A percentile compares a stretch with the other conserved stretches of the same genome.
Evolutionary conservation across 2,113 vertebrate genomes (phyloP).

Genomic region (Malurus elegans): DNA sequence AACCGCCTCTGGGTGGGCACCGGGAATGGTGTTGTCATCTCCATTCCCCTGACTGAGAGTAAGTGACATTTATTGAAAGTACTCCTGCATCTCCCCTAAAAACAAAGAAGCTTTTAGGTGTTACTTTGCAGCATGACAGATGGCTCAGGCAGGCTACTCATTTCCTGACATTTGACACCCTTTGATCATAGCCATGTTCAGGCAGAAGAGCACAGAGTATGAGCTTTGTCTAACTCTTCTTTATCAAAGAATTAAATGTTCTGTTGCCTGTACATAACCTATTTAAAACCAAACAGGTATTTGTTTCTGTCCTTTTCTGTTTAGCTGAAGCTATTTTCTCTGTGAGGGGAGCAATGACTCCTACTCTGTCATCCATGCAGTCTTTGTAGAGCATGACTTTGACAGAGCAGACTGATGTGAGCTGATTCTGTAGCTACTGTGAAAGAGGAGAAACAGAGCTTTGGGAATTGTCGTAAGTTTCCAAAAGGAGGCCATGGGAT

Average conservation of each 20-base stretch:
- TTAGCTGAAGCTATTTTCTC: neutral
- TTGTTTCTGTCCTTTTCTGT: neutral
- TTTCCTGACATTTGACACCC: neutral
- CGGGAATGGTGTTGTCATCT: conserved; percentile 97
- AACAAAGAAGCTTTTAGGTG: neutral
- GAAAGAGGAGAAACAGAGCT: neutral
- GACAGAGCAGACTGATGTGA: neutral
- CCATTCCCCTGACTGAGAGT: conserved; percentile 97
- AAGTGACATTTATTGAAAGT: conserved; percentile 57
- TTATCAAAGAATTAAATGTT: neutral
- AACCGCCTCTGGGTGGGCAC: conserved; percentile 98
- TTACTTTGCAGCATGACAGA: neutral
- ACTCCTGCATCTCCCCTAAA: neutral
- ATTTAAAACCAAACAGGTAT: neutral
- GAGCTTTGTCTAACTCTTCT: neutral
- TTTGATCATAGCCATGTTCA: neutral
- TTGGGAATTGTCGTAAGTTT: neutral
- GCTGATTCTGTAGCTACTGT: neutral
- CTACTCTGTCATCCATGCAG: neutral
- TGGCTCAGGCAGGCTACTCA: neutral
- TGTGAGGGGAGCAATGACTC: neutral
- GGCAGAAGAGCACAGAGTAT: neutral
- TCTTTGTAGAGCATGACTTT: neutral
- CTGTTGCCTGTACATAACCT: neutral
- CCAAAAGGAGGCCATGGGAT: neutral